Conservation (phyloP, 2,797 vertebrate species). For the Melanotaenia trifasciata region DNA sequence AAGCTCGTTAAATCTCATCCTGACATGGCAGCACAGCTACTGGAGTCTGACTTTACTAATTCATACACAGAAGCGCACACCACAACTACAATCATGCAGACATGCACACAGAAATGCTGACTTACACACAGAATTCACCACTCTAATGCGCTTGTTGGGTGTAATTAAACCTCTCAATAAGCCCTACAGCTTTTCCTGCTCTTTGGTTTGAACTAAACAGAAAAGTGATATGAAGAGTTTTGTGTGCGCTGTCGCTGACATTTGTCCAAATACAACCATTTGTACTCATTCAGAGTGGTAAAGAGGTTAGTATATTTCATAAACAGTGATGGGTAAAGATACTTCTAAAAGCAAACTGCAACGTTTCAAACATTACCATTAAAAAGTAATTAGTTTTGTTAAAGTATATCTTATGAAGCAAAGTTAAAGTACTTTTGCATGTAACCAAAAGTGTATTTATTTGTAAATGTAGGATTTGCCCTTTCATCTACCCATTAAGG, state of each 20-base stretch:
- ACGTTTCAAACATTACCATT: not conserved
- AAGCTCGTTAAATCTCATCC: slow-evolving; percentile 80
- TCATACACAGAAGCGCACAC: slow-evolving; percentile 27
- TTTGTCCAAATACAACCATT: slow-evolving; percentile 22
- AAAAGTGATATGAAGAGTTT: slow-evolving; percentile 33
- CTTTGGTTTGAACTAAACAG: slow-evolving; percentile 23
- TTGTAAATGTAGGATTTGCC: not conserved
- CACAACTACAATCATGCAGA: slow-evolving; percentile 20
- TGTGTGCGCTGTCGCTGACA: slow-evolving; percentile 42
- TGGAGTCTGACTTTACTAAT: slow-evolving; percentile 73
- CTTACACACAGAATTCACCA: slow-evolving; percentile 41
- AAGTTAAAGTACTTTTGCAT: not conserved
- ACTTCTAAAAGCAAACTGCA: not conserved
- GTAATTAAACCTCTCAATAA: slow-evolving; percentile 68
- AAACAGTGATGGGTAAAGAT: not conserved
- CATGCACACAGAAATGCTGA: slow-evolving; percentile 24
- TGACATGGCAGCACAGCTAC: slow-evolving; percentile 71
- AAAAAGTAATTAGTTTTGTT: not conserved
- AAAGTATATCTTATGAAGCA: not conserved
- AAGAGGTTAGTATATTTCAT: slow-evolving; percentile 7
- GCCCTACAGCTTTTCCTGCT: slow-evolving; percentile 34
- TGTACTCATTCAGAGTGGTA: slow-evolving; percentile 18
- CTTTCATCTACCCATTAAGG: not conserved
- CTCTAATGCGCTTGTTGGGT: slow-evolving; percentile 56
- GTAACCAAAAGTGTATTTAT: not conserved